Evolutionary conservation across 2,113 vertebrate genomes (phyloP), one percentile per base, ranked within the genome.

Genomic region (Perccottus glenii): DNA sequence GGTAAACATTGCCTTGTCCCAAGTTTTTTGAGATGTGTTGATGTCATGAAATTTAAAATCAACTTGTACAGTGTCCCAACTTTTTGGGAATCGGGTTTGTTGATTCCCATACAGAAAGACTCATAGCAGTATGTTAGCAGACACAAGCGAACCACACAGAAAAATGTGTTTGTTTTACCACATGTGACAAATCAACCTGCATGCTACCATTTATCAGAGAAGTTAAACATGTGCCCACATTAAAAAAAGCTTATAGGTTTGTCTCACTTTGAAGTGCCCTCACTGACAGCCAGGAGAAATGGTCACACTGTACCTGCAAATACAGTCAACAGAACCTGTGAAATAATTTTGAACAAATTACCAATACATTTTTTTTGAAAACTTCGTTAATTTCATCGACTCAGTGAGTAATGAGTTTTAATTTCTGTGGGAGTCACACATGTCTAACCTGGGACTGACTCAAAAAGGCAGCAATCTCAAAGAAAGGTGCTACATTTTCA

Each of bases 161-260:
- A 72, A 33, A 63, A 66, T 9, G 1, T 53, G 49, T 73, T 73
- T 60, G 50, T 48, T 71, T 11, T 27, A 33, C 66, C 71, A 64
- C 61, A 69, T 61, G 60, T 59, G 45, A 83, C 27, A 47, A n/a
- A 1, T 70, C 6, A 27, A 27, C 14, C 6, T 81, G 60, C 42
- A 10, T 55, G 10, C 60, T 3, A 7, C 16, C 7, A 50, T 80
- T 60, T 16, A 55, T 33, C 44, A 36, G 52, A 16, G 7, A 5
- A 12, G 35, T 47, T 73, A 66, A 48, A 69, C 42, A 56, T 6
- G 16, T 27, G 15, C 49, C 47, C 7, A 11, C 14, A 60, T 66
- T 12, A 45, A 57, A 44, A 0, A 9, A 59, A 27, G n/a, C n/a
- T 5, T 10, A 35, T 52, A 42, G 74, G 62, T 53, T 0, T 4